Evolutionary conservation across 37 sponge, comb jelly and placozoan species (phyloP), one percentile per base, ranked within the genome.

Genomic region (Agelas oroides): DNA sequence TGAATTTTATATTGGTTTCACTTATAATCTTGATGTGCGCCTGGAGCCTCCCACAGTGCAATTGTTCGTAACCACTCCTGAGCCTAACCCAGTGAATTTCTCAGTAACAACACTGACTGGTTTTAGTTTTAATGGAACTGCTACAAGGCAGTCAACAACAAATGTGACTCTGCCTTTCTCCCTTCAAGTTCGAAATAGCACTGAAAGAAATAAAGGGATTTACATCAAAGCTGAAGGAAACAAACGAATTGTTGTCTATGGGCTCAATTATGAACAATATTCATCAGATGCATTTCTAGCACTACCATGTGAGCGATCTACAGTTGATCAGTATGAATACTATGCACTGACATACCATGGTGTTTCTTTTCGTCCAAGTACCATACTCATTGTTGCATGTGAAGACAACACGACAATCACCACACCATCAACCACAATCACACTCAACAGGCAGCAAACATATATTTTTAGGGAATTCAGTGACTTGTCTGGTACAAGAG

Each of bases 201-300:
- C 17, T 35, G 82, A 82, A 21, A 31, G 72, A 82, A 53, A 70
- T 67, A 85, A 85, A 76, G 85, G 77, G 8, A 66, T 85, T 65
- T 36, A 65, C 31, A 35, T 85, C 21, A 66, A 75, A 65, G 76
- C 85, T 54, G 70, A 66, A 31, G 55, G 55, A 52, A 27, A 66
- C 17, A 39, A 56, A 14, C 39, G 24, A 46, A 80, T 90, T 46
- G 52, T 80, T 52, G 81, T 90, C 14, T 90, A 80, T 71, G 87
- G 83, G 0, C 75, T 70, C 16, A 69, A 71, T 62, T 76, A 81
- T 46, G 74, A 17, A n/a, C 13, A 5, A 18, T 27, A 36, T 31
- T 62, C 92, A 55, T 74, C 82, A 27, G 92, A 91, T 82, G 78
- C 78, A 55, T 81, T 67, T 39, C 73, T 91, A 8, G 87, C 83